Conservation (phyloP, 2,113 vertebrate species). For the Cyphomyrus plagiostoma region DNA sequence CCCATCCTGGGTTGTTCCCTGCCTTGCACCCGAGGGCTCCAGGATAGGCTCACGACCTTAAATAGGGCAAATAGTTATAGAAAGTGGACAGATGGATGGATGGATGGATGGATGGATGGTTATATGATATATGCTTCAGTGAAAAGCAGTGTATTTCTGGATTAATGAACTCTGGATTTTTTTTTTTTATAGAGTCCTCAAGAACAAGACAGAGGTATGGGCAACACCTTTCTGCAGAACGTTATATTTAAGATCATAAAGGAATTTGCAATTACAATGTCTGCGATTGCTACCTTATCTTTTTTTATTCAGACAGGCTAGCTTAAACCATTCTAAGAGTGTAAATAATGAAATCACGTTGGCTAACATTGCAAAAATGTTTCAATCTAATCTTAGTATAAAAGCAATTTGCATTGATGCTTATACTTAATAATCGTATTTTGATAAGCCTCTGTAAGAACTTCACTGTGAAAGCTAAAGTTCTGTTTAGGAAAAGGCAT, state of each 20-base stretch:
- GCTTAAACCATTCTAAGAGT: neutral
- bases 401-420: neutral
- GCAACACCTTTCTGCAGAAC: neutral
- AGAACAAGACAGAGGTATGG: conserved; percentile 78
- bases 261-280: neutral
- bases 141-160: neutral
- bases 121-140: neutral
- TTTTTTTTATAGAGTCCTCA: conserved; percentile 71
- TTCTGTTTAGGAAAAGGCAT: neutral
- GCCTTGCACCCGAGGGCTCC: neutral
- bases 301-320: neutral
- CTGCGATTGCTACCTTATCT: neutral
- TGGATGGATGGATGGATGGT: too few species aligned
- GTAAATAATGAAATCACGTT: neutral
- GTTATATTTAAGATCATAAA: neutral
- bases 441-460: neutral
- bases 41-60: neutral
- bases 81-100: neutral
- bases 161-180: neutral
- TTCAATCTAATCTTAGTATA: neutral
- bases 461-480: neutral
- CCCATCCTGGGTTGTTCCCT: neutral
- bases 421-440: neutral
- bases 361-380: neutral
- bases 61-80: neutral